Evolutionary conservation across 2,113 vertebrate species (phyloP).

Genomic region (Hiodon tergisus): DNA sequence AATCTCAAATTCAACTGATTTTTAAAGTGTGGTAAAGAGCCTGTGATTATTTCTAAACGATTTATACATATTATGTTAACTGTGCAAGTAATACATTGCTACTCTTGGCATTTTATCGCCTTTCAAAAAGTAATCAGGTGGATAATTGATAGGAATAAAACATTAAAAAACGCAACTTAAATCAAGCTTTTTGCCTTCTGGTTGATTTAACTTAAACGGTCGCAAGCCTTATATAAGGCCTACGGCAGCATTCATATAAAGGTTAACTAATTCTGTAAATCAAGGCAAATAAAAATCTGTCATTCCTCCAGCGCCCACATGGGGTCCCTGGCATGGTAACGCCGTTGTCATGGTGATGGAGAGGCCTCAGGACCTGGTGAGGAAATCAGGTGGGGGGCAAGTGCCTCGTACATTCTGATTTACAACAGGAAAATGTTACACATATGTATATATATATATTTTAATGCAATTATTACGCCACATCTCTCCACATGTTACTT

Average conservation of each 20-base stretch:
- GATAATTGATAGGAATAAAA: slow-evolving; percentile 28
- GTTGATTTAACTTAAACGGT: slow-evolving; percentile 47
- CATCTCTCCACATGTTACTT: too few relatives aligned
- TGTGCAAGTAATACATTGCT: slow-evolving; percentile 30
- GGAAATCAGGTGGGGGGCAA: slow-evolving; percentile 1
- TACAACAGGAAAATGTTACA: background rate
- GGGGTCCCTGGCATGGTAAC: slow-evolving; percentile 18
- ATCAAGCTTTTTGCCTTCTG: slow-evolving; percentile 25
- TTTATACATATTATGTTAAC: slow-evolving; percentile 18
- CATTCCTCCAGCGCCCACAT: slow-evolving; percentile 30
- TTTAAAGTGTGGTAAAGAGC: background rate
- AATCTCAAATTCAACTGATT: background rate
- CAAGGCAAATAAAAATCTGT: slow-evolving; percentile 57
- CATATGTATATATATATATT: too few relatives aligned
- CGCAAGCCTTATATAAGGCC: slow-evolving; percentile 40
- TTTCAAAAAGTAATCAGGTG: slow-evolving; percentile 35
- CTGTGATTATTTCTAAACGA: background rate
- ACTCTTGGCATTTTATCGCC: slow-evolving; percentile 30
- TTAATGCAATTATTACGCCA: too few relatives aligned
- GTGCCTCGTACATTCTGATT: too few relatives aligned
- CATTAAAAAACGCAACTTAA: slow-evolving; percentile 45
- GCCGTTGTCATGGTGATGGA: slow-evolving; percentile 9
- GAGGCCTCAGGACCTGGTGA: slow-evolving; percentile 1
- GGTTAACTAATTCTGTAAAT: slow-evolving; percentile 69
- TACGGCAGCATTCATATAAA: slow-evolving; percentile 56